phyloP scores from a whole-genome alignment of 2,113 vertebrate species.

The Lasiurus borealis region DNA sequence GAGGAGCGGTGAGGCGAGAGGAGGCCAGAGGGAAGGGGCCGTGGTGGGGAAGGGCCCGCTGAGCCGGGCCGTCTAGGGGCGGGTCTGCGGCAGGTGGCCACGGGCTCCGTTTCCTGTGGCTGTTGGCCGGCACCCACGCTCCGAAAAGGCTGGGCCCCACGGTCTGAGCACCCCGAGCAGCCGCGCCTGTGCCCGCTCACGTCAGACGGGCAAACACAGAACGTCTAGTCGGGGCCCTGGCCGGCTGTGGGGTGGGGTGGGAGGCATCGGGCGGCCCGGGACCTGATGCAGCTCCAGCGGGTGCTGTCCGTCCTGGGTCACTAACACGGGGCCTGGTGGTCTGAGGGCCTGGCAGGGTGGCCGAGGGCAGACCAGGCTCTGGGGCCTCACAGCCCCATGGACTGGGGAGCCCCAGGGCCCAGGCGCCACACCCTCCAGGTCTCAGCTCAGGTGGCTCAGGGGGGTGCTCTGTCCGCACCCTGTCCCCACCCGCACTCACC shows the following conservation, averaged over 20 bases:
- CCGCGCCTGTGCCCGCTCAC: accelerated
- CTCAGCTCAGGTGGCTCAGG: neutral
- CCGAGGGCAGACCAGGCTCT: too few relatives aligned
- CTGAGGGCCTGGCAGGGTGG: neutral
- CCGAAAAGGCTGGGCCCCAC: neutral
- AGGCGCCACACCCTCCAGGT: neutral
- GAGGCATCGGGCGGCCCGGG: accelerated
- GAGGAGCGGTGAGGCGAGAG: neutral
- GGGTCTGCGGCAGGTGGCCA: neutral
- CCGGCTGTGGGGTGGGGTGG: neutral
- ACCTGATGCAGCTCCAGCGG: too few relatives aligned
- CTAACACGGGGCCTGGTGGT: accelerated
- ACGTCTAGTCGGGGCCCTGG: neutral
- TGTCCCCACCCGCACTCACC: neutral
- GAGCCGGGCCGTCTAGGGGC: neutral
- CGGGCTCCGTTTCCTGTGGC: neutral
- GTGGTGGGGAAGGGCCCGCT: neutral
- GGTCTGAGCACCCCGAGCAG: accelerated
- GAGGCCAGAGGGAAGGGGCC: neutral
- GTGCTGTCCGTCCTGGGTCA: neutral
- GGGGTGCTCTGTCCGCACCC: neutral
- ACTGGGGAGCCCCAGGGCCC: too few relatives aligned
- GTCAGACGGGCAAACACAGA: accelerated
- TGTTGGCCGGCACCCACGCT: neutral
- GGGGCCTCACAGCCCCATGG: accelerated